Conservation (phyloP, 1,140 invertebrate genomes). For the Trichogramma pretiosum region DNA sequence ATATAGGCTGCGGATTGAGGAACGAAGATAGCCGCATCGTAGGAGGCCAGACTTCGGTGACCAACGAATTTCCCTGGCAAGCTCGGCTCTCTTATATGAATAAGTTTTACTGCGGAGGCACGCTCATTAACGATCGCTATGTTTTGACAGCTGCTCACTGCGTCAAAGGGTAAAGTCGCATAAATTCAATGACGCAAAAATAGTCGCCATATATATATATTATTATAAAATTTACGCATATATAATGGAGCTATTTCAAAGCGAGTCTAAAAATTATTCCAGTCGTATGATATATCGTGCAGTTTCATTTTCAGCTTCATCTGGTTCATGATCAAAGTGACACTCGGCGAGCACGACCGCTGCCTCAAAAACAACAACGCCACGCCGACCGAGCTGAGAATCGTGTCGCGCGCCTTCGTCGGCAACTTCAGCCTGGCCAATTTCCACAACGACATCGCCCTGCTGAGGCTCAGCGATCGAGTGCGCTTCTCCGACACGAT, state of each 20-base stretch:
- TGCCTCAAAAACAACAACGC: conserved; percentile 52
- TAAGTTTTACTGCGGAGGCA: conserved; percentile 77
- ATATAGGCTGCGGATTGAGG: conserved; percentile 65
- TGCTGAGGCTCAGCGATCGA: conserved; percentile 66
- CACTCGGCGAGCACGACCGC: conserved; percentile 75
- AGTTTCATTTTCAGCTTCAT: conserved; percentile 61
- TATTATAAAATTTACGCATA: neutral
- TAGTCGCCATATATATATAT: neutral
- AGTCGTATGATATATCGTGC: conserved; percentile 2
- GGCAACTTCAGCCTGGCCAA: conserved; percentile 73
- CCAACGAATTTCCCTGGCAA: conserved; percentile 79
- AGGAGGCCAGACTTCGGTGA: conserved; percentile 58
- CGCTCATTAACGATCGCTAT: conserved; percentile 72
- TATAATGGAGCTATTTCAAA: neutral
- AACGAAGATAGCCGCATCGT: conserved; percentile 72
- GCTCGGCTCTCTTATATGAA: conserved; percentile 69
- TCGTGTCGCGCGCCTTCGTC: conserved; percentile 61
- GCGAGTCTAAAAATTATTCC: neutral
- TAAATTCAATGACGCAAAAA: no score
- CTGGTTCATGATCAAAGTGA: conserved; percentile 84
- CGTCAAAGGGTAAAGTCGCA: conserved; percentile 61
- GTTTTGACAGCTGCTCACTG: conserved; percentile 76
- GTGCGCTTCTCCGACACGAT: conserved; percentile 66
- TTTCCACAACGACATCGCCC: conserved; percentile 78
- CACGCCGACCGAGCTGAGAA: conserved; percentile 60